Percentiles rank a stretch among this genome's conserved stretches.
phyloP scores from a whole-genome alignment of 2,888 invertebrate species.

The Pteria penguin region DNA sequence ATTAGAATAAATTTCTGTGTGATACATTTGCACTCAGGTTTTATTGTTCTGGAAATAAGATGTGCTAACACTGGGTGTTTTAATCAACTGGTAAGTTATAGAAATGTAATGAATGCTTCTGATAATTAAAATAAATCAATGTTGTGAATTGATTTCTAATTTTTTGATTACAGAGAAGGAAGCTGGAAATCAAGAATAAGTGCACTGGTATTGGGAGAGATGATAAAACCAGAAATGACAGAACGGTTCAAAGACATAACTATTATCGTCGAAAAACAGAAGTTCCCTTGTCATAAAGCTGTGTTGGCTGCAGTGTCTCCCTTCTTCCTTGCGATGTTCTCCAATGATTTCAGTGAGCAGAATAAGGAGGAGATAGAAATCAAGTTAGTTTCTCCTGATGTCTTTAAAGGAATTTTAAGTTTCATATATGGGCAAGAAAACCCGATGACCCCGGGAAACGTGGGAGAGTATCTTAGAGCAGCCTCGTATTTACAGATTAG shows the following conservation, averaged over 20 bases:
- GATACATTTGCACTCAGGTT: no score
- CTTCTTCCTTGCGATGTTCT: neutral
- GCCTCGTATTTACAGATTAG: conserved; percentile 92
- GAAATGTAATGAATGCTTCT: no score
- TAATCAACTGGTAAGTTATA: no score
- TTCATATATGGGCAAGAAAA: neutral
- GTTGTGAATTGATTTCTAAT: no score
- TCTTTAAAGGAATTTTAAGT: neutral
- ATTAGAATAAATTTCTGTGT: no score
- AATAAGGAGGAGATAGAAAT: neutral
- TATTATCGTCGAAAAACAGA: neutral
- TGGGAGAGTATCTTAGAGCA: conserved; percentile 86
- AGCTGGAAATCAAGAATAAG: neutral
- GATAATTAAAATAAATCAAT: no score
- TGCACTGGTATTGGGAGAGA: neutral
- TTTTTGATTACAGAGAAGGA: no score
- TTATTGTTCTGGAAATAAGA: no score
- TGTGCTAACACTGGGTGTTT: no score
- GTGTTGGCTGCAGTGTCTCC: neutral
- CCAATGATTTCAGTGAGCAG: neutral
- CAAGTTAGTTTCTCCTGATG: neutral
- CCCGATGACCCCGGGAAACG: conserved; percentile 86
- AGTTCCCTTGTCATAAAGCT: neutral
- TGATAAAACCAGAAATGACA: neutral
- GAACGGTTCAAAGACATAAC: neutral